Evolutionary conservation across 2,113 vertebrate genomes (phyloP), one percentile per base, ranked within the genome.

Genomic region (Sorex araneus): DNA sequence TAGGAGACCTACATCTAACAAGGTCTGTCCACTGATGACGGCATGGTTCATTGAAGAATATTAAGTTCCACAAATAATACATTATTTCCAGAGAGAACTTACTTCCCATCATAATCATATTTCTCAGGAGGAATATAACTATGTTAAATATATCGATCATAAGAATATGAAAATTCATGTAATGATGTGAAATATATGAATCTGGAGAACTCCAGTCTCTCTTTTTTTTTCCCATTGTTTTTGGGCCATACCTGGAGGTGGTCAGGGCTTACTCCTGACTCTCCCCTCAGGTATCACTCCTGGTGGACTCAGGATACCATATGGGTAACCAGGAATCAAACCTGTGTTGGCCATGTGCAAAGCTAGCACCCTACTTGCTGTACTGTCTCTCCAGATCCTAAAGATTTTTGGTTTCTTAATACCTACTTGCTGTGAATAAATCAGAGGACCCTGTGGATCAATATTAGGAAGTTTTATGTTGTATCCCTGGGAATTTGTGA

Each of bases 1-100:
- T 99, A 97, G 82, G 96, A 88, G 57, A 73, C 27, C 9, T 70
- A 47, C n/a, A 5, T 30, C 34, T 54, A 71, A 47, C 12, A 78
- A 60, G 13, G 8, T 25, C 66, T 69, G 32, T 66, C 64, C 64
- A 54, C 6, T 73, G 47, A 1, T 28, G 25, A 83, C 15, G 73
- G 54, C 8, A 1, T 54, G 23, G 9, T 36, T 21, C 54, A 43
- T 43, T 15, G 40, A 63, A 43, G n/a, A 77, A 13, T 36, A 70
- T 1, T 50, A 25, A 36, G 13, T 25, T 40, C 19, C 1, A n/a
- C 23, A 84, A 67, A 73, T 87, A 83, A 64, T 4, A 83, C 45
- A 28, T 43, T 66, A 30, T 73, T 89, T 87, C 50, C 87, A 32
- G 78, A 16, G 28, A 32, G 25, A 54, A 54, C 30, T 83, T 75